Conservation (phyloP, 1,140 invertebrate species). For the Muscidifurax raptorellus region DNA sequence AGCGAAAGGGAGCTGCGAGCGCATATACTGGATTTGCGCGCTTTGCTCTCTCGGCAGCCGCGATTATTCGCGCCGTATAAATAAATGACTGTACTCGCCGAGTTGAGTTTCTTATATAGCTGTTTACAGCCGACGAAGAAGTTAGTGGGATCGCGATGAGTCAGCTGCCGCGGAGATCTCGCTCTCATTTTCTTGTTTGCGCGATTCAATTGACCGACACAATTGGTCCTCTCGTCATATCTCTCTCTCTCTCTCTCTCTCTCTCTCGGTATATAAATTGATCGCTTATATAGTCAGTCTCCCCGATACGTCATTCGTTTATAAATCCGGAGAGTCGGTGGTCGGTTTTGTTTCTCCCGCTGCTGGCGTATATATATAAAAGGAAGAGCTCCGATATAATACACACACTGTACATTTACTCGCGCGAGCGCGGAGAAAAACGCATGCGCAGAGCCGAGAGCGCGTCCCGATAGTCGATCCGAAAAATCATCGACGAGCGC, state of each 20-base stretch:
- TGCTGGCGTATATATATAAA: no score
- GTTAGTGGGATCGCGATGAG: not conserved
- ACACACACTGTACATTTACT: not conserved
- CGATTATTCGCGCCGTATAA: not conserved
- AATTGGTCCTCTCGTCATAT: not conserved
- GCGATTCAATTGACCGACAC: not conserved
- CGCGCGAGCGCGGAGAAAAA: slow-evolving; percentile 11
- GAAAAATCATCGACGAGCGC: slow-evolving; percentile 33
- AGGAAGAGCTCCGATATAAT: not conserved
- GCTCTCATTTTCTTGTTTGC: slow-evolving; percentile 1
- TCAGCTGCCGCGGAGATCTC: not conserved
- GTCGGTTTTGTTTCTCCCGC: slow-evolving; percentile 7
- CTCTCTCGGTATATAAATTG: not conserved
- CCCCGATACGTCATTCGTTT: not conserved
- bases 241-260: not conserved
- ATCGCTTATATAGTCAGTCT: not conserved
- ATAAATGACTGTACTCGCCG: not conserved
- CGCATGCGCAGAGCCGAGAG: slow-evolving; percentile 17
- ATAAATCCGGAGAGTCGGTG: not conserved
- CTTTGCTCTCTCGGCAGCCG: no score
- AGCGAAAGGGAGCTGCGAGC: slow-evolving; percentile 25
- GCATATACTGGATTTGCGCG: not conserved
- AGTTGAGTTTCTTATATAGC: not conserved
- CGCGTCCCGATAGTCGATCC: slow-evolving; percentile 26
- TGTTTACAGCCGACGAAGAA: not conserved